Evolutionary conservation across 2,797 vertebrate genomes (phyloP), one percentile per base, ranked within the genome.

Genomic region (Arnoldichthys spilopterus): DNA sequence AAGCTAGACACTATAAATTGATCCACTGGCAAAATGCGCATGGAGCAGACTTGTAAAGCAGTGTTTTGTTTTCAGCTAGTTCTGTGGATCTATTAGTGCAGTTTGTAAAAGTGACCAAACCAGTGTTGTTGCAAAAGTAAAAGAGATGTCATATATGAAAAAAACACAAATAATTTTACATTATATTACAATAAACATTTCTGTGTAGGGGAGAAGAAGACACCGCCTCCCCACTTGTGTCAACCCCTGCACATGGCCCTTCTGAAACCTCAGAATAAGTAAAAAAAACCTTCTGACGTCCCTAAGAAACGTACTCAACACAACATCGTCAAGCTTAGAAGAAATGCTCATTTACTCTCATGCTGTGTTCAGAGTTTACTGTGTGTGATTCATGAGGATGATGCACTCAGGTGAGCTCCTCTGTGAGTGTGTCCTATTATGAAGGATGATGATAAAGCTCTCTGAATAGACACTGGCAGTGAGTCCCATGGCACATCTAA

Each of bases 381-480:
- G 18, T 20, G 32, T 37, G 34, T 37, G 34, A 22, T 12, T 37
- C 20, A 22, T 64, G 9, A n/a, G n/a, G 34, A 13, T 40, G 62
- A 22, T 51, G 37, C 47, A 34, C 45, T 56, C 20, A 45, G 32
- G 24, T 32, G 58, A 40, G 22, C 34, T 78, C 18, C 47, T 64
- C 59, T 12, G 34, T 72, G 32, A 61, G 6, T 20, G 61, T 32
- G 59, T 61, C 32, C 37, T 63, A 64, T 40, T 72, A 49, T 37
- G 26, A 62, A 37, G 40, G 59, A 72, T 32, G 8, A 15, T 43
- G 59, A 58, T 67, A 34, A 79, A 73, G n/a, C 28, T 56, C 13
- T 28, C 37, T 47, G 51, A 67, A 66, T 43, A 16, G 24, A 56
- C 16, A 11, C 13, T n/a, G n/a, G 34, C 18, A 22, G 26, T 28